Conservation (phyloP, 2,888 invertebrate species). For the Phragmatobia fuliginosa region DNA sequence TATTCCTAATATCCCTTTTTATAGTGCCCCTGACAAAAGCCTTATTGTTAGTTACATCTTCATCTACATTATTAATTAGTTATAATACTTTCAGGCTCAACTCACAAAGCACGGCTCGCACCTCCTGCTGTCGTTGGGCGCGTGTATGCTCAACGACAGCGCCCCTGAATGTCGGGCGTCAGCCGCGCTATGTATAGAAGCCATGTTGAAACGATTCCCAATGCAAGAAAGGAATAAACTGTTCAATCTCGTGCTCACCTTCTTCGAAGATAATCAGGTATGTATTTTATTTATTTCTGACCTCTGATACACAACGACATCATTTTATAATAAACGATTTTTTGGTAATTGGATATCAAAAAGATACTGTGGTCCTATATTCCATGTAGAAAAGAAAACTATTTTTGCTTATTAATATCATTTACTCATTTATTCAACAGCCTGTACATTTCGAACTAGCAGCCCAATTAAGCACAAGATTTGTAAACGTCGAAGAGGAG, state of each 20-base stretch:
- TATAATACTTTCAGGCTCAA: constrained; percentile 80
- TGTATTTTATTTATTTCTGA: no score
- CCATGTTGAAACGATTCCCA: constrained; percentile 88
- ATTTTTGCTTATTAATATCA: neutral
- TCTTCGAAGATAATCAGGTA: constrained; percentile 88
- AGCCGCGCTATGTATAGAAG: constrained; percentile 90
- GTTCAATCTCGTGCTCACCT: constrained; percentile 90
- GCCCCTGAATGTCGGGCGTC: constrained; percentile 91
- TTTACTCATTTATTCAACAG: constrained; percentile 60
- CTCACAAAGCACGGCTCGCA: constrained; percentile 88
- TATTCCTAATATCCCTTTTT: no score
- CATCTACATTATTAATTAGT: neutral
- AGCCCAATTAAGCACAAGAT: constrained; percentile 92
- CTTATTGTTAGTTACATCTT: no score
- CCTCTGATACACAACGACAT: no score
- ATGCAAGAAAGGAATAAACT: constrained; percentile 88
- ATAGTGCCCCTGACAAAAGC: no score
- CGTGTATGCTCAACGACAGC: constrained; percentile 93
- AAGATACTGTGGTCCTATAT: no score
- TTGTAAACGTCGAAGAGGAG: constrained; percentile 91
- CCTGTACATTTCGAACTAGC: constrained; percentile 91
- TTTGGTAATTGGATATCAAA: no score
- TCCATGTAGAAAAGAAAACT: no score
- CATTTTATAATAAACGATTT: no score
- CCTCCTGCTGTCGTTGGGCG: constrained; percentile 91